These are phyloP conservation scores for Anodontia alba DNA, from an alignment of 2,888 invertebrate species.

Conservation along the genomic window DNA sequence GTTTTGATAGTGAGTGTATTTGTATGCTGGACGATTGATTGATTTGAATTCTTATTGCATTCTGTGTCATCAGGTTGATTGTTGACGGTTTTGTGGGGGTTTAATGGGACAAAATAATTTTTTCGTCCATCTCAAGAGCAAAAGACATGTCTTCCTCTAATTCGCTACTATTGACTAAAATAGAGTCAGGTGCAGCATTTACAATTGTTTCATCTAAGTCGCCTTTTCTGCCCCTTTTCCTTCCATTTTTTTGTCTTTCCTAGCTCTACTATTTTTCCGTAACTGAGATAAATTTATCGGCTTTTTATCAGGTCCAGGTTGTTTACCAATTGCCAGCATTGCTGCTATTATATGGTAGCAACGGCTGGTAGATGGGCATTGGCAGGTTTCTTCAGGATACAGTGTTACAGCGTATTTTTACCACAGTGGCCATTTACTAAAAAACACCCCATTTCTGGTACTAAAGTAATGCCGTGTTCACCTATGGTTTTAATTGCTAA, in stretches of 20 bases:
- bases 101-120: background rate
- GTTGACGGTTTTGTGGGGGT: too few relatives aligned
- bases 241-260: constrained; percentile 21
- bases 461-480: background rate
- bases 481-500: background rate
- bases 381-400: constrained; percentile 21
- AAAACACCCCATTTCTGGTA: background rate
- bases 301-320: constrained; percentile 14
- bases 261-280: background rate
- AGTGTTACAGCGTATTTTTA: constrained; percentile 20
- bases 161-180: background rate
- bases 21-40: background rate
- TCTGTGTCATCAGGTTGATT: background rate
- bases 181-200: background rate
- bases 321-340: constrained; percentile 14
- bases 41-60: background rate
- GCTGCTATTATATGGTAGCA: constrained; percentile 27
- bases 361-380: constrained; percentile 25
- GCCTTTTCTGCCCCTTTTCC: background rate
- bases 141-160: background rate
- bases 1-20: background rate
- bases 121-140: background rate
- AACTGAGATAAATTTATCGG: background rate
- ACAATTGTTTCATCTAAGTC: background rate
- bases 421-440: constrained; percentile 3